A percentile compares a stretch with the other conserved stretches of the same genome.
phyloP scores from a whole-genome alignment of 2,797 vertebrate genomes.

The Paratrypauchen microcephalus region DNA sequence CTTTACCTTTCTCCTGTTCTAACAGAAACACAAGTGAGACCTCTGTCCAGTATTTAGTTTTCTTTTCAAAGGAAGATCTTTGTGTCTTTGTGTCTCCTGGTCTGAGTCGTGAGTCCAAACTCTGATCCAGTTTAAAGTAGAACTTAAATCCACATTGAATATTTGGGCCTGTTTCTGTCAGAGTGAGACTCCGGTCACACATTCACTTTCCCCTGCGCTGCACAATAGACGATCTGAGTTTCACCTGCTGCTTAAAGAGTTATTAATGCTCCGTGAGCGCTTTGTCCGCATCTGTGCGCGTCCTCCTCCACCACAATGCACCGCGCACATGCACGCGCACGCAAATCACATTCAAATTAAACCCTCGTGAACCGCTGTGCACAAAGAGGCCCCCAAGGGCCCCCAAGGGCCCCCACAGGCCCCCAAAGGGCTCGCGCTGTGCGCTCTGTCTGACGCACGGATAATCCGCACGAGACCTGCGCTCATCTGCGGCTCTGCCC shows the following conservation, averaged over 20 bases:
- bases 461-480: no score
- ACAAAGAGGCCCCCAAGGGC: background rate
- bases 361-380: background rate
- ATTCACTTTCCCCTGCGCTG: constrained; percentile 10
- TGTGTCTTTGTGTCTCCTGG: no score
- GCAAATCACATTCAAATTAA: background rate
- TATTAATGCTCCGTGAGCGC: constrained; percentile 33
- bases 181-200: constrained; percentile 3
- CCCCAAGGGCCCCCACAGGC: background rate
- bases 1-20: no score
- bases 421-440: no score
- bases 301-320: background rate
- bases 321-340: background rate
- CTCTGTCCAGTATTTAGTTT: no score
- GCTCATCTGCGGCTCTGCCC: background rate
- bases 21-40: no score
- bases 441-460: no score
- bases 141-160: no score
- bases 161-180: background rate
- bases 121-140: no score
- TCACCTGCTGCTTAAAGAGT: constrained; percentile 47
- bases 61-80: no score
- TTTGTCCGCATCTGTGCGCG: constrained; percentile 29
- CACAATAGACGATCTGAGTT: constrained; percentile 20
- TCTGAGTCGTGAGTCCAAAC: no score